phyloP scores from a whole-genome alignment of 2,888 invertebrate species.

The Actias luna region DNA sequence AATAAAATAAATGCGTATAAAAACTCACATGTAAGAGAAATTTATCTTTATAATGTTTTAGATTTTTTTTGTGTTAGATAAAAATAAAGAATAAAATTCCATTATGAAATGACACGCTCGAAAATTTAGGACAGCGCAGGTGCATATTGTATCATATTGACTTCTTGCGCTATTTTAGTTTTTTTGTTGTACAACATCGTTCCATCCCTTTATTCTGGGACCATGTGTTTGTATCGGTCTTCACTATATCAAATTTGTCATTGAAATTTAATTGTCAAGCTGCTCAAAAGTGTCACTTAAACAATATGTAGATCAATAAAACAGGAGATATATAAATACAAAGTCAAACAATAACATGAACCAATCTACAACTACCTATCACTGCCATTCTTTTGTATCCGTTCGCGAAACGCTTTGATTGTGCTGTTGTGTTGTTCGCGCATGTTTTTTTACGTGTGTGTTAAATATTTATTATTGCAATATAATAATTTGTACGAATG shows the following conservation, averaged over 20 bases:
- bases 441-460: constrained; percentile 41
- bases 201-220: too few relatives aligned
- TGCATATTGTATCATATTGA: too few relatives aligned
- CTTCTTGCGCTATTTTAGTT: not conserved
- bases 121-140: too few relatives aligned
- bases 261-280: not conserved
- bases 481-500: constrained; percentile 44
- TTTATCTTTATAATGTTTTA: not conserved
- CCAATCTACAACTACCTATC: constrained; percentile 31
- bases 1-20: too few relatives aligned
- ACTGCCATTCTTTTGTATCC: constrained; percentile 6
- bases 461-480: constrained; percentile 38
- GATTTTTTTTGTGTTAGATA: not conserved
- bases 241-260: constrained; percentile 21
- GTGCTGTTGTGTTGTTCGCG: constrained; percentile 68
- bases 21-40: too few relatives aligned
- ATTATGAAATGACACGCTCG: too few relatives aligned
- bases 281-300: not conserved
- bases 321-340: not conserved
- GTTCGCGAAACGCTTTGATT: constrained; percentile 56
- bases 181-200: not conserved
- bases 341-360: not conserved
- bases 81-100: not conserved
- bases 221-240: not conserved
- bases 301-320: not conserved